These are phyloP conservation scores for Leptosomus discolor DNA, from an alignment of 2,113 vertebrate genomes.

Conservation along the genomic window DNA sequence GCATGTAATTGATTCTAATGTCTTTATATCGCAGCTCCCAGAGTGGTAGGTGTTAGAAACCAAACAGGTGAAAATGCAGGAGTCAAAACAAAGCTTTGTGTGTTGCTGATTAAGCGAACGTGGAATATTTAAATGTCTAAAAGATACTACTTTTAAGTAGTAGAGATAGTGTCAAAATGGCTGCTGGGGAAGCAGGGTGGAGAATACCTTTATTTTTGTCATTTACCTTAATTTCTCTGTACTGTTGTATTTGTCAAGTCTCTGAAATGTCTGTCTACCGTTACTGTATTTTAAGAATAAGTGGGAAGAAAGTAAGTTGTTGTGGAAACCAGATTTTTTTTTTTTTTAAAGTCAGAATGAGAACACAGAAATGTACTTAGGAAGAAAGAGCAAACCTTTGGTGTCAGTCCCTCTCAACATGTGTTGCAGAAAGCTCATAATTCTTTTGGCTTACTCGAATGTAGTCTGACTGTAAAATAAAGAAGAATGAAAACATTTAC, in stretches of 20 bases:
- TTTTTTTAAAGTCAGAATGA: neutral
- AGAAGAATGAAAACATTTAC: neutral
- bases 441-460: neutral
- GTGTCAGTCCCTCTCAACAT: neutral
- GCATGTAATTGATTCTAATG: slow-evolving; percentile 29
- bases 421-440: neutral
- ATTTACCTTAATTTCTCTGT: neutral
- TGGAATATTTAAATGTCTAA: neutral
- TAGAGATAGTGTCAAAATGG: neutral
- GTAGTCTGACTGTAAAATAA: neutral
- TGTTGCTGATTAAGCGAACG: neutral
- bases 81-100: slow-evolving; percentile 35
- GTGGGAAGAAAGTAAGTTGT: neutral
- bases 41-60: neutral
- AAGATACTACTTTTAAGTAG: neutral
- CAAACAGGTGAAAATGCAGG: slow-evolving; percentile 56
- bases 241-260: neutral
- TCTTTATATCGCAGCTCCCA: neutral
- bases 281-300: neutral
- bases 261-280: neutral
- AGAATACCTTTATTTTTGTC: neutral
- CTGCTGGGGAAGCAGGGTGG: neutral
- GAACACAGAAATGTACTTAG: neutral
- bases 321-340: neutral
- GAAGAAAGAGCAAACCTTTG: neutral